These are phyloP conservation scores for Spisula subtruncata DNA, from an alignment of 2,888 invertebrate species.

Conservation along the genomic window DNA sequence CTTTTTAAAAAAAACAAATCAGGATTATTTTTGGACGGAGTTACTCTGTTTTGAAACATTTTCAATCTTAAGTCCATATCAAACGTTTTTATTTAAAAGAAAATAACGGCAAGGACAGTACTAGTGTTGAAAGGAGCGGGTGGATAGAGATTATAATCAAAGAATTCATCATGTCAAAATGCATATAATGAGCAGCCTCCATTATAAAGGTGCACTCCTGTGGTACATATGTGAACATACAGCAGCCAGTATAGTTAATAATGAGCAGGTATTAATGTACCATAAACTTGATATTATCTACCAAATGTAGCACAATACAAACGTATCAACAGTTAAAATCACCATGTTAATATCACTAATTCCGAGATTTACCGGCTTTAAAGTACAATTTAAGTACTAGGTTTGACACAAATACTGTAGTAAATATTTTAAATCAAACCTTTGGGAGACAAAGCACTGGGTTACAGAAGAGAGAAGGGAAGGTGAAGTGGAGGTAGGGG, in stretches of 20 bases:
- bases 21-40: no score
- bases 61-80: no score
- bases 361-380: not conserved
- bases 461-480: not conserved
- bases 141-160: no score
- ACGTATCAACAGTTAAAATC: conserved; percentile 5
- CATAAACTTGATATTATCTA: conserved; percentile 14
- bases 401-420: not conserved
- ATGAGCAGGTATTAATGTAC: not conserved
- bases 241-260: conserved; percentile 1
- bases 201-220: not conserved
- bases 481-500: not conserved
- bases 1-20: no score
- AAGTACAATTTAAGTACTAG: conserved; percentile 14
- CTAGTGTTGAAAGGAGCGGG: no score
- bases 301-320: conserved; percentile 21
- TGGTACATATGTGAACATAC: not conserved
- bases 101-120: no score
- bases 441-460: not conserved
- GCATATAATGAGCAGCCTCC: not conserved
- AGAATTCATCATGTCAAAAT: no score
- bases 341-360: conserved; percentile 12
- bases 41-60: no score
- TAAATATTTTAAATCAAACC: conserved; percentile 8
- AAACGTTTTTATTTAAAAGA: no score